Evolutionary conservation across 2,113 vertebrate genomes (phyloP).

Genomic region (Girardinichthys multiradiatus): DNA sequence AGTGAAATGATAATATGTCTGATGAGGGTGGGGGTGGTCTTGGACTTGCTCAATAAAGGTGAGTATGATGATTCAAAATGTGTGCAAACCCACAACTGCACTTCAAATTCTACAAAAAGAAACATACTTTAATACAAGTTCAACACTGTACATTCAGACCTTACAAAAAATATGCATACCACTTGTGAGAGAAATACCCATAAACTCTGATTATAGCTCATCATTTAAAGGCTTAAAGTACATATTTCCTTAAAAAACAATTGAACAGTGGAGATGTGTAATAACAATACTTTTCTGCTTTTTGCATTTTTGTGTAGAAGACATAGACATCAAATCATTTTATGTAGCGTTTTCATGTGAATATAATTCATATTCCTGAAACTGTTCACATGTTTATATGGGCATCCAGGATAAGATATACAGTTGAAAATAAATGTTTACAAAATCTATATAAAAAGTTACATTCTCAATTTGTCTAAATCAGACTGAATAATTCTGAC

Average conservation of each 20-base stretch:
- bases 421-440: background rate
- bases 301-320: background rate
- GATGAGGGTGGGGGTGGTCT: background rate
- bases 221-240: background rate
- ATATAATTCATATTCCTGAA: background rate
- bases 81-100: background rate
- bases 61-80: background rate
- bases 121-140: background rate
- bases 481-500: too few relatives aligned
- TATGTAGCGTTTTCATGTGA: background rate
- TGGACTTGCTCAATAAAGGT: too few relatives aligned
- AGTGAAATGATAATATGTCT: slow-evolving; percentile 15
- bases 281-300: too few relatives aligned
- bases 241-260: too few relatives aligned
- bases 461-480: too few relatives aligned
- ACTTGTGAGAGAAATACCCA: background rate
- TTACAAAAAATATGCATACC: background rate
- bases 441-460: too few relatives aligned
- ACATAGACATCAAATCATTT: background rate
- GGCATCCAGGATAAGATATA: too few relatives aligned
- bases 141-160: background rate
- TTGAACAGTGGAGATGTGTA: too few relatives aligned
- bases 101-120: background rate
- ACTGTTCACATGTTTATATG: background rate
- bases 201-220: background rate